A percentile compares a stretch with the other conserved stretches of the same genome.
phyloP scores from a whole-genome alignment of 2,888 invertebrate species.

The Ellobium chinense region DNA sequence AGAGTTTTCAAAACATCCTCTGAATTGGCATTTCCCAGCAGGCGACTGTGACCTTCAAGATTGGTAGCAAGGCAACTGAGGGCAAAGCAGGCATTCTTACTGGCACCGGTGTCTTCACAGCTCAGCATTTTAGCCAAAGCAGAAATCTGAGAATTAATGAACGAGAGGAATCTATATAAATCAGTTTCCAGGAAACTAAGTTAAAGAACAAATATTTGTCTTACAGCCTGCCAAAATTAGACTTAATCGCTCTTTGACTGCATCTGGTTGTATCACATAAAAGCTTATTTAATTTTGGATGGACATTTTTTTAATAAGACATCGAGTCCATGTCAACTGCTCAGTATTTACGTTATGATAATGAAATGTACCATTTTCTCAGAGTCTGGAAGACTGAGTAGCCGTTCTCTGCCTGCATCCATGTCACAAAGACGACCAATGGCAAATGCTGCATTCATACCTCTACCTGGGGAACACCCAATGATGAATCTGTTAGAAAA shows the following conservation, averaged over 20 bases:
- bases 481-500: too few species aligned
- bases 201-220: too few species aligned
- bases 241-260: too few species aligned
- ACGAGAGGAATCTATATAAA: too few species aligned
- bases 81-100: constrained; percentile 79
- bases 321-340: too few species aligned
- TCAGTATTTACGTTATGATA: too few species aligned
- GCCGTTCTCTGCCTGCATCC: constrained; percentile 68
- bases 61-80: constrained; percentile 78
- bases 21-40: constrained; percentile 69
- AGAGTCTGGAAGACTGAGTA: constrained; percentile 70
- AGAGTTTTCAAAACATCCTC: constrained; percentile 73
- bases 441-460: constrained; percentile 80
- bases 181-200: too few species aligned
- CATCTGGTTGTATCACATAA: too few species aligned
- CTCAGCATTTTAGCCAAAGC: constrained; percentile 76
- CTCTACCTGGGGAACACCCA: constrained; percentile 67
- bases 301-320: too few species aligned
- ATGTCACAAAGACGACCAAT: constrained; percentile 78
- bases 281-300: too few species aligned
- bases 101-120: constrained; percentile 75
- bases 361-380: constrained; percentile 78
- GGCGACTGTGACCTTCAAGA: constrained; percentile 72
- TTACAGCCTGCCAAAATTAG: too few species aligned
- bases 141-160: constrained; percentile 69